Base-by-base conservation (phyloP, 2,888 invertebrate species). In the Ornithoptera alexandrae region DNA sequence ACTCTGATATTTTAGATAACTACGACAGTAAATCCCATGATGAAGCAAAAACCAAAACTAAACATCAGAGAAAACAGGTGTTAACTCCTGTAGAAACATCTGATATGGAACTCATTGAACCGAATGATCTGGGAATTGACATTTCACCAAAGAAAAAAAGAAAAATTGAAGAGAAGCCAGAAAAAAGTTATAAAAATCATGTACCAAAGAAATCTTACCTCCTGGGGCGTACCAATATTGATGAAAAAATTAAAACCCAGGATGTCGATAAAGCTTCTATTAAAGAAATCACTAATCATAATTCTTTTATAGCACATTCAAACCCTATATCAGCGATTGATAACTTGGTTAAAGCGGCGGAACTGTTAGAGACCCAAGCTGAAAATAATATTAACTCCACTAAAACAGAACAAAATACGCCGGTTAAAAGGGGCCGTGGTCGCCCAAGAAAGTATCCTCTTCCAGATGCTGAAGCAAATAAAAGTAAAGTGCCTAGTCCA, bases 1-100 rank as follows among this genome's bases (percentile, higher is more conserved):
- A 88, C 75, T 87, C 88, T 0, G 88, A 90, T 39, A 73, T 81
- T 10, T 68, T 84, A 58, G 88, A 90, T 63, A 75, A 77, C 17
- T 84, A 84, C 56, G 89, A 86, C 20, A 70, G 66, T 0, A 89
- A 86, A 74, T 74, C 76, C 17, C 82, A 80, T 69, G 89, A 90
- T 70, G 88, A 88, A 62, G 72, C 72, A 12, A 90, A 85, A 81
- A 75, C 71, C 56, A 92, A 92, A 79, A 84, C 80, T 39, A 92
- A 89, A 78, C 93, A 93, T 81, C 92, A 90, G 74, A 84, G 93
- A 74, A 93, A 93, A 79, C 93, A 93, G 79, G 91, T 93, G 42
- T 77, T 93, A 36, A 92, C 89, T 42, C 91, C 93, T 0, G 92
- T 93, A 3, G 89, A 90, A 58, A 82, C 83, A 57, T 89, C 92